Evolutionary conservation across 2,113 vertebrate genomes (phyloP).

Genomic region (Phalacrocorax pelagicus): DNA sequence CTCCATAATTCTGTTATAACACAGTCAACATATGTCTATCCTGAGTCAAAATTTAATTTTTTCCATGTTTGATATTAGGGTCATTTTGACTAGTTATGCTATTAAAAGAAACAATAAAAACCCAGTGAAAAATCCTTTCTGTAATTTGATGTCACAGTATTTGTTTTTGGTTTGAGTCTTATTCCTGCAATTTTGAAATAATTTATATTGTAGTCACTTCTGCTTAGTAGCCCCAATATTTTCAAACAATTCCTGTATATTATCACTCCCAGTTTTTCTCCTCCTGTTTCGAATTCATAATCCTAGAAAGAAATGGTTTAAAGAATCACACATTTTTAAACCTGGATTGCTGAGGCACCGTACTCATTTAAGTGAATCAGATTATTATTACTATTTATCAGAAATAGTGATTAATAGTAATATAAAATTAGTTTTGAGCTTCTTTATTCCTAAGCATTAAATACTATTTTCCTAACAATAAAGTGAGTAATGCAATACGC

Average conservation of each 20-base stretch:
- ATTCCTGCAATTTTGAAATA: neutral
- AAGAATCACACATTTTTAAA: neutral
- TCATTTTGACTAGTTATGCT: slow-evolving; percentile 4
- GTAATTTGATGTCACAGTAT: neutral
- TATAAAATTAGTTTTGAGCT: neutral
- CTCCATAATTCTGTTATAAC: neutral
- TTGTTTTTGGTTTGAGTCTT: neutral
- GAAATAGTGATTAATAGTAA: neutral
- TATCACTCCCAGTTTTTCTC: neutral
- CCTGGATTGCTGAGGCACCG: neutral
- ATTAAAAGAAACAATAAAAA: slow-evolving; percentile 7
- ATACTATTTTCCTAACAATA: neutral
- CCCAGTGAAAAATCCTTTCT: neutral
- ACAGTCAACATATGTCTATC: neutral
- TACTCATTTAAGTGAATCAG: neutral
- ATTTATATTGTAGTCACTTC: neutral
- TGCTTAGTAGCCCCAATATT: neutral
- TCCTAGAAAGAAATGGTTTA: neutral
- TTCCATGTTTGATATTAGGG: neutral
- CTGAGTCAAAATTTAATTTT: slow-evolving; percentile 6
- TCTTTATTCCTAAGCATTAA: neutral
- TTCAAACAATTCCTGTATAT: neutral
- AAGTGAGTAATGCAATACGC: neutral
- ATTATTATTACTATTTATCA: neutral
- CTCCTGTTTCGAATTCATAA: neutral